phyloP scores from a whole-genome alignment of 2,113 vertebrate genomes.

The Aspiorhynchus laticeps region DNA sequence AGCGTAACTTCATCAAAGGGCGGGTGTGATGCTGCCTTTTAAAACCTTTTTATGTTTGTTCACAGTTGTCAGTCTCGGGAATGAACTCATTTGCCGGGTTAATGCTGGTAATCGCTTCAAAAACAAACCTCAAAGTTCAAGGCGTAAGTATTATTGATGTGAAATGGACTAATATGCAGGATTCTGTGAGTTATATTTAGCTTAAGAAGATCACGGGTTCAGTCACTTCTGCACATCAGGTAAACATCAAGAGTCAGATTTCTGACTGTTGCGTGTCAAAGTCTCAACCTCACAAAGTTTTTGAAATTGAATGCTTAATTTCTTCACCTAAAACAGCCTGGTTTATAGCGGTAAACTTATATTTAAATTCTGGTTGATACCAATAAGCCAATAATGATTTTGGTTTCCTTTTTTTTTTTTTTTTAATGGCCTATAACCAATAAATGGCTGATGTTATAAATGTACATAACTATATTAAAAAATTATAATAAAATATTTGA shows the following conservation, averaged over 20 bases:
- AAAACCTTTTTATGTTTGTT: constrained; percentile 74
- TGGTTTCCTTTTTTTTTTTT: background rate
- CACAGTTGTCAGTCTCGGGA: constrained; percentile 74
- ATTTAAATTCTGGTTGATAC: background rate
- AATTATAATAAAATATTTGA: background rate
- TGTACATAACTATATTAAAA: background rate
- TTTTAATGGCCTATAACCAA: background rate
- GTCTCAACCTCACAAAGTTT: background rate
- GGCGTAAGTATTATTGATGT: constrained; percentile 51
- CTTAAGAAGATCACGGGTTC: constrained; percentile 1
- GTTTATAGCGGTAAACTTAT: background rate
- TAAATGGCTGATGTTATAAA: background rate
- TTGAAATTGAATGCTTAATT: background rate
- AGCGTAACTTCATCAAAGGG: constrained; percentile 65
- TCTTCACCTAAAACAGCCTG: background rate
- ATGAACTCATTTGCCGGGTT: constrained; percentile 64
- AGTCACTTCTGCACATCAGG: constrained; percentile 31
- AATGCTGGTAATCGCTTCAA: constrained; percentile 54
- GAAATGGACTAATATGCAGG: constrained; percentile 41
- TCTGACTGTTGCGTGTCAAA: background rate
- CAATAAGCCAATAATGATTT: background rate
- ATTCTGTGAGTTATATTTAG: constrained; percentile 2
- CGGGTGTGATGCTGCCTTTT: constrained; percentile 68
- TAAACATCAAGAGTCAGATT: constrained; percentile 13
- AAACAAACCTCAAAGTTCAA: constrained; percentile 47